phyloP scores from a whole-genome alignment of 2,888 invertebrate species.

The Elgonia sp. region DNA sequence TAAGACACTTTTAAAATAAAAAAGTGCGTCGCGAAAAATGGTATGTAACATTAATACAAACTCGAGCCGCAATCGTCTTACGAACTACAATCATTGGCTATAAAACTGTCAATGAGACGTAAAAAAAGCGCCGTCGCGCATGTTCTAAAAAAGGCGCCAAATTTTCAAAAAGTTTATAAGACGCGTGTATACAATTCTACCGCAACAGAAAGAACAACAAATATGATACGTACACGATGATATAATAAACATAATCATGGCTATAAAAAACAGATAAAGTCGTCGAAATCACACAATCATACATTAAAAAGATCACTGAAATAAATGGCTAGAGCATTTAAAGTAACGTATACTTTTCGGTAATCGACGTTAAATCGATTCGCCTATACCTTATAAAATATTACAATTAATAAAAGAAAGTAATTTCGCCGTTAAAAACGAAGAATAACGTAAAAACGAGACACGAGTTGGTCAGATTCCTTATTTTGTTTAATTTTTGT shows the following conservation, averaged over 20 bases:
- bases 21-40: slow-evolving; percentile 55
- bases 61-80: slow-evolving; percentile 57
- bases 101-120: slow-evolving; percentile 70
- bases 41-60: slow-evolving; percentile 50
- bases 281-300: slow-evolving; percentile 52
- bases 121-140: slow-evolving; percentile 64
- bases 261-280: slow-evolving; percentile 10
- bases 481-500: not conserved
- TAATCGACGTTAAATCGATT: slow-evolving; percentile 27
- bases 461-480: slow-evolving; percentile 34
- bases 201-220: not conserved
- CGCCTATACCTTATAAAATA: not conserved
- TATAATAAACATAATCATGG: slow-evolving; percentile 24
- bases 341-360: slow-evolving; percentile 45
- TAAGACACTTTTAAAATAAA: slow-evolving; percentile 56
- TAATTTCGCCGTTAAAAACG: slow-evolving; percentile 7
- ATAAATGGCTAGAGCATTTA: not conserved
- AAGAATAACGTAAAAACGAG: slow-evolving; percentile 21
- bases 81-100: slow-evolving; percentile 68
- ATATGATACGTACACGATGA: not conserved
- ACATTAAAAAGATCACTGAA: slow-evolving; percentile 21
- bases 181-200: slow-evolving; percentile 57
- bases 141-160: slow-evolving; percentile 61
- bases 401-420: not conserved
- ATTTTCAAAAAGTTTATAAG: slow-evolving; percentile 45